Conservation (phyloP, 2,113 vertebrate genomes). For the Proteles cristata region DNA sequence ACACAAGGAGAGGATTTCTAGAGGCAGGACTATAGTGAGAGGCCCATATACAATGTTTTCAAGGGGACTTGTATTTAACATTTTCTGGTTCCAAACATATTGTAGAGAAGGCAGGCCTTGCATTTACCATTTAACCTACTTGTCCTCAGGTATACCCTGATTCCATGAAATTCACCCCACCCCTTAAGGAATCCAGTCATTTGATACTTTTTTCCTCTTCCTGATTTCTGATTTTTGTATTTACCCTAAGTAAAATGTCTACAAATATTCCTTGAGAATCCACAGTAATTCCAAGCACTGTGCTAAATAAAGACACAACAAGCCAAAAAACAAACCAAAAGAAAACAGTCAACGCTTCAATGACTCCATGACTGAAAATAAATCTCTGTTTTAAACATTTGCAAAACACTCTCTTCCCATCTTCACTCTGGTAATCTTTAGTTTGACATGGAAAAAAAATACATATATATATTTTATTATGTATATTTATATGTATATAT, state of each 20-base stretch:
- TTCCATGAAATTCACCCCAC: not conserved
- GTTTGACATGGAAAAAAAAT: not conserved
- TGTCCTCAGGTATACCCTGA: not conserved
- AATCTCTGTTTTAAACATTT: not conserved
- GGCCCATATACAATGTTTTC: not conserved
- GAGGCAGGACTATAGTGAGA: not conserved
- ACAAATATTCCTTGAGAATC: not conserved
- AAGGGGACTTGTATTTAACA: rapidly evolving
- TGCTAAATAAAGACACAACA: not conserved
- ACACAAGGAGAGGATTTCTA: not conserved
- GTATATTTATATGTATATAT: not conserved
- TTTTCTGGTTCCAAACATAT: not conserved
- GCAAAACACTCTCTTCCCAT: not conserved
- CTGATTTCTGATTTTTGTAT: not conserved
- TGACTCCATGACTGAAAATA: not conserved
- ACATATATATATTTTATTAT: too few relatives aligned
- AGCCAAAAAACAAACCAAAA: not conserved
- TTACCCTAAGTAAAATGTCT: not conserved
- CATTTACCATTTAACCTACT: not conserved
- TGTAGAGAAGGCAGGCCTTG: not conserved
- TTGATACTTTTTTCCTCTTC: not conserved
- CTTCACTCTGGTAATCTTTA: not conserved
- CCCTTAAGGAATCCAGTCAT: not conserved
- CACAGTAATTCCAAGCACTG: not conserved
- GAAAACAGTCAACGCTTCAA: not conserved